A percentile compares a stretch with the other conserved stretches of the same genome.
Conservation (phyloP, 2,797 vertebrate genomes). For the Coluber constrictor region DNA sequence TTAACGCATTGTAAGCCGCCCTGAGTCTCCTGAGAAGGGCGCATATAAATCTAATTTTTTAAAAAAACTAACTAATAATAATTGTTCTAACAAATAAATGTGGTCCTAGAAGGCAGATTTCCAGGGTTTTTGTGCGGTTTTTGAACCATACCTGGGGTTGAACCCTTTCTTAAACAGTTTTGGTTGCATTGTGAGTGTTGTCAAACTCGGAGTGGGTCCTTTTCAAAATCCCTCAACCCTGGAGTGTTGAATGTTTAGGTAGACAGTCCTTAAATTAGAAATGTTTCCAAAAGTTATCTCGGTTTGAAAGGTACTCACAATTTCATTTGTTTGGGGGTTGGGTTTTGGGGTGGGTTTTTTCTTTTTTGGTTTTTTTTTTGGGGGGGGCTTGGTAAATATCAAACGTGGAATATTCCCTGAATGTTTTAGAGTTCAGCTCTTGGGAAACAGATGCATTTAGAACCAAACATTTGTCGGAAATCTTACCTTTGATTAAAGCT, state of each 20-base stretch:
- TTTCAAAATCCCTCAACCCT: constrained; percentile 32
- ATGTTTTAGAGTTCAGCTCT: constrained; percentile 33
- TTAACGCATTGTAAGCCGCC: too few species aligned
- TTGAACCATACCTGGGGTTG: not conserved
- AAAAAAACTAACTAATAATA: too few species aligned
- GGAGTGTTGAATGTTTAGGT: constrained; percentile 34
- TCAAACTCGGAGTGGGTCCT: constrained; percentile 18
- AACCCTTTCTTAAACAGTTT: constrained; percentile 2
- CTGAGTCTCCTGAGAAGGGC: too few species aligned
- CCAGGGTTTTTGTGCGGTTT: not conserved
- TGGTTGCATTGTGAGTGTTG: constrained; percentile 19
- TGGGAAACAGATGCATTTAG: not conserved
- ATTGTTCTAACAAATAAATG: too few species aligned
- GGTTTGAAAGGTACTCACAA: constrained; percentile 54
- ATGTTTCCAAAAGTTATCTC: constrained; percentile 2
- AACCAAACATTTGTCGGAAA: constrained; percentile 4
- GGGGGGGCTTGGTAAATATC: constrained; percentile 51
- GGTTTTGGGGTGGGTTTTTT: not conserved
- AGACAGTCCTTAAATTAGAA: constrained; percentile 33
- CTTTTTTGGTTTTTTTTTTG: constrained; percentile 11
- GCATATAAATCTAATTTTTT: too few species aligned
- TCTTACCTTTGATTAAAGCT: constrained; percentile 50
- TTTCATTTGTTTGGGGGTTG: constrained; percentile 34
- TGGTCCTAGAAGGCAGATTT: not conserved
- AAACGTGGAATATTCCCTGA: constrained; percentile 52